Evolutionary conservation across 2,888 invertebrate genomes (phyloP).

Genomic region (Pristionchus exspectatus): DNA sequence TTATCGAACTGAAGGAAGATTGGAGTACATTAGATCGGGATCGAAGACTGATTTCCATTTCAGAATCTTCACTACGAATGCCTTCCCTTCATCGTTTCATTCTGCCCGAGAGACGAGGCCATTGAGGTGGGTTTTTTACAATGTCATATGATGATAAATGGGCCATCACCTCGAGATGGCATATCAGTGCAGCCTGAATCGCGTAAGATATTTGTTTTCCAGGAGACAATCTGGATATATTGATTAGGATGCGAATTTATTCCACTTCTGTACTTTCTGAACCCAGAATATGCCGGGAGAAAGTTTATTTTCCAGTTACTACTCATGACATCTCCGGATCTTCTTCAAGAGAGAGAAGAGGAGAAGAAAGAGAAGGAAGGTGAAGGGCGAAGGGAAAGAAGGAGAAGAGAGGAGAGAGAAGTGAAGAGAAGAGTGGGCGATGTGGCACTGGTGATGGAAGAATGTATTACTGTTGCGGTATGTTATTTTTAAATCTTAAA

Average conservation of each 20-base stretch:
- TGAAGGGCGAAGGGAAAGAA: not conserved
- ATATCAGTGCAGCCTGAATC: no score
- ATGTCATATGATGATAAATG: not conserved
- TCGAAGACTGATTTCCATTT: not conserved
- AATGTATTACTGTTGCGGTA: slow-evolving; percentile 12
- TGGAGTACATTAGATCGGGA: not conserved
- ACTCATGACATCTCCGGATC: slow-evolving; percentile 7
- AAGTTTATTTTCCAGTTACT: not conserved
- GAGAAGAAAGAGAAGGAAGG: not conserved
- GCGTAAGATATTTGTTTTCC: not conserved
- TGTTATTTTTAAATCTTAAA: not conserved
- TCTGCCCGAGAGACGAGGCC: not conserved
- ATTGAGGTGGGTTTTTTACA: not conserved
- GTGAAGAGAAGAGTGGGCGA: slow-evolving; percentile 27
- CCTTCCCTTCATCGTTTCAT: slow-evolving; percentile 31
- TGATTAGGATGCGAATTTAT: not conserved
- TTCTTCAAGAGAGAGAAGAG: not conserved
- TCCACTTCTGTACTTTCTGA: not conserved
- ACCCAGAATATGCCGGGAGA: not conserved
- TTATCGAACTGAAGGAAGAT: not conserved
- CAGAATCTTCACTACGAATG: slow-evolving; percentile 38
- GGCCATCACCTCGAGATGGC: no score
- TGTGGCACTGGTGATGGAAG: not conserved
- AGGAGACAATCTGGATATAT: not conserved
- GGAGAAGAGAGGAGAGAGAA: not conserved